These are phyloP conservation scores for Planococcus citri DNA, from an alignment of 1,140 invertebrate genomes.

Conservation along the genomic window DNA sequence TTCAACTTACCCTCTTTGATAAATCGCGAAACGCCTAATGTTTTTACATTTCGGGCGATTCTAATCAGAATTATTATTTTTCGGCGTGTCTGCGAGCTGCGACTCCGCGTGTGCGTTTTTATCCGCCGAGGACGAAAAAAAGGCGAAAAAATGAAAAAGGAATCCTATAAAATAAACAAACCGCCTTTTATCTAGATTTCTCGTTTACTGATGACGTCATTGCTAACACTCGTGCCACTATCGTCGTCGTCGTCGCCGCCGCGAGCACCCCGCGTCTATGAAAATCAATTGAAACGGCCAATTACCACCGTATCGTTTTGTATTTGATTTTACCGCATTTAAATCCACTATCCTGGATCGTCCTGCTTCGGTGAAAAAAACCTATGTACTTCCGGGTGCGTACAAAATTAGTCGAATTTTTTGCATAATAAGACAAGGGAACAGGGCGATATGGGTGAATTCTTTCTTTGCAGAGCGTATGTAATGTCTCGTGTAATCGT, in stretches of 20 bases:
- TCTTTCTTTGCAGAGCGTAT: too few species aligned
- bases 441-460: too few species aligned
- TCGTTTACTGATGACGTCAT: neutral
- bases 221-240: neutral
- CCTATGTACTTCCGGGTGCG: too few species aligned
- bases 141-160: neutral
- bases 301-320: neutral
- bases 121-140: too few species aligned
- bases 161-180: neutral
- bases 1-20: neutral
- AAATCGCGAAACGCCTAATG: neutral
- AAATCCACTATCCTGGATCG: neutral
- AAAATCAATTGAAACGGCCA: neutral
- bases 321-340: neutral
- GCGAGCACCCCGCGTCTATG: neutral
- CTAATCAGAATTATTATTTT: conserved; percentile 8
- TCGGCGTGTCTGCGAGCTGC: too few species aligned
- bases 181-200: neutral
- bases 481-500: too few species aligned
- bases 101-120: neutral
- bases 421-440: too few species aligned
- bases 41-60: neutral
- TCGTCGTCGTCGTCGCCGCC: neutral
- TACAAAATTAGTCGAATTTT: too few species aligned
- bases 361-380: too few species aligned